These are phyloP conservation scores for Sorex maritimensis DNA, from an alignment of 2,797 vertebrate genomes.

Conservation along the genomic window DNA sequence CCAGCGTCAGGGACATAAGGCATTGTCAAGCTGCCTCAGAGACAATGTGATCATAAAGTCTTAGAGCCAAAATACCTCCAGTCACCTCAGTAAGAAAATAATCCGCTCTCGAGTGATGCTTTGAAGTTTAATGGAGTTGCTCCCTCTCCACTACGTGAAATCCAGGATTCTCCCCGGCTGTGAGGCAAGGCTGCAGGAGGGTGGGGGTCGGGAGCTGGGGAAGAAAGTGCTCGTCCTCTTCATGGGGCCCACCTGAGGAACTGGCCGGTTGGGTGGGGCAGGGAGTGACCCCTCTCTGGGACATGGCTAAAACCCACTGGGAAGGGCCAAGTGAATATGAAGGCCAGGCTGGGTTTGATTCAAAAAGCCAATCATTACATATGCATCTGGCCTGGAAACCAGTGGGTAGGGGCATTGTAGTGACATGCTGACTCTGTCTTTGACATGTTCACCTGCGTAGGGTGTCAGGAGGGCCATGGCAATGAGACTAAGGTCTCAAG, in stretches of 20 bases:
- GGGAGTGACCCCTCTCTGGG: not conserved
- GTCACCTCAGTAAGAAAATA: conserved; percentile 88
- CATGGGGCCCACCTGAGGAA: not conserved
- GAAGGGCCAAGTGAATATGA: not conserved
- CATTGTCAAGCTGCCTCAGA: conserved; percentile 86
- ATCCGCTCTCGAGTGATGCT: conserved; percentile 87
- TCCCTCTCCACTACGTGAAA: conserved; percentile 78
- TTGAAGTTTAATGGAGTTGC: conserved; percentile 87
- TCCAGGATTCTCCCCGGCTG: not conserved
- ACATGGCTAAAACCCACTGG: not conserved
- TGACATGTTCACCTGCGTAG: not conserved
- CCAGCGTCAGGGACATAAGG: conserved; percentile 85
- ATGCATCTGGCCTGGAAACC: not conserved
- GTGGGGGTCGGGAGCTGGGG: not conserved
- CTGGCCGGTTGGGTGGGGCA: rapidly evolving
- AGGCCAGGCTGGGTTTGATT: not conserved
- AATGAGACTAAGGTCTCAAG: not conserved
- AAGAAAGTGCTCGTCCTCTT: not conserved
- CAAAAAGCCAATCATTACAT: no score
- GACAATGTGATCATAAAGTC: conserved; percentile 88
- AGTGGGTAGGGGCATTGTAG: rapidly evolving
- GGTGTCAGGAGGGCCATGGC: not conserved
- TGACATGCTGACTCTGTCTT: not conserved
- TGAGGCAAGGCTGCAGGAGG: not conserved
- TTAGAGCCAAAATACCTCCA: conserved; percentile 85